phyloP scores from a whole-genome alignment of 2,888 invertebrate genomes.

The Drosophila suboccidentalis region DNA sequence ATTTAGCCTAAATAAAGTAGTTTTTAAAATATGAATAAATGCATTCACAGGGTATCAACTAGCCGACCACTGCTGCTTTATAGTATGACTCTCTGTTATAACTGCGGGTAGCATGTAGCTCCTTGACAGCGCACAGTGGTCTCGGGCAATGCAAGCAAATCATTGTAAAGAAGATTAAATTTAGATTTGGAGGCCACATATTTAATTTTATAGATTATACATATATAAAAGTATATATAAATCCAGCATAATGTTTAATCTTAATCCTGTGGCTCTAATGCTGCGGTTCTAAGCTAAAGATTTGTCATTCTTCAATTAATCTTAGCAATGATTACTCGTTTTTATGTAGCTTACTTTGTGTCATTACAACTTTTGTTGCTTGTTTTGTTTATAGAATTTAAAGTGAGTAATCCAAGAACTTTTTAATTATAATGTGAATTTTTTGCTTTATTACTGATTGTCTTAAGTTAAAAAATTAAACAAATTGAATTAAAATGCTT shows the following conservation, averaged over 20 bases:
- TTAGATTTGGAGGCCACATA: constrained; percentile 5
- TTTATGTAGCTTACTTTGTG: constrained; percentile 2
- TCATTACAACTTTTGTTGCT: background rate
- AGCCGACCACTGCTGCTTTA: background rate
- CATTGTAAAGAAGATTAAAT: constrained; percentile 5
- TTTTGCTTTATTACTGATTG: too few species aligned
- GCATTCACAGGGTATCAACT: constrained; percentile 4
- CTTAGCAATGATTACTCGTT: background rate
- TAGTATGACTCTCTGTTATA: background rate
- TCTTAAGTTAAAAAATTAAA: too few species aligned
- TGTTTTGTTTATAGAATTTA: background rate
- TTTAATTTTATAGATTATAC: constrained; percentile 1
- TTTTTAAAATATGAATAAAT: background rate
- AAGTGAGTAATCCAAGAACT: background rate
- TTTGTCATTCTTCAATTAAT: constrained; percentile 6
- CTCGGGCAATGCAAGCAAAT: background rate
- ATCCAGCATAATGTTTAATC: constrained; percentile 9
- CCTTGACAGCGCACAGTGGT: constrained; percentile 44
- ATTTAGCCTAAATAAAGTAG: too few species aligned
- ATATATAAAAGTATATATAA: background rate
- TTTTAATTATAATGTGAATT: too few species aligned
- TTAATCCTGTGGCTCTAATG: constrained; percentile 1
- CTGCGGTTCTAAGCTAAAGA: background rate
- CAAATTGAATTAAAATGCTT: background rate
- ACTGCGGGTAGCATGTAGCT: constrained; percentile 15